These are phyloP conservation scores for Ischnus inquisitorius DNA, from an alignment of 2,888 invertebrate genomes.

Conservation along the genomic window DNA sequence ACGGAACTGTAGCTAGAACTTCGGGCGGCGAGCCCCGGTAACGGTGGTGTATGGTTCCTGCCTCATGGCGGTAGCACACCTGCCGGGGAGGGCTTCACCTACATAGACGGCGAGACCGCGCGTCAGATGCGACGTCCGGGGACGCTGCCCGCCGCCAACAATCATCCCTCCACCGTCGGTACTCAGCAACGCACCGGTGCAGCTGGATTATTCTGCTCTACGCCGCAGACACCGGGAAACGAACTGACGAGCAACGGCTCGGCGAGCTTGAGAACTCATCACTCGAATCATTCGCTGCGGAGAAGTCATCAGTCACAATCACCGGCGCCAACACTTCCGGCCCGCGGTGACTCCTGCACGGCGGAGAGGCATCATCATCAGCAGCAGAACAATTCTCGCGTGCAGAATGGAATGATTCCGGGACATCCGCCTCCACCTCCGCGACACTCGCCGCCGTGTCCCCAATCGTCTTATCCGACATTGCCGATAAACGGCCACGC, in stretches of 20 bases:
- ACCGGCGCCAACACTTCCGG: conserved; percentile 74
- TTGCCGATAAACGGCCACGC: conserved; percentile 82
- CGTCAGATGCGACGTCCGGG: conserved; percentile 86
- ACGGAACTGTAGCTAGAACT: conserved; percentile 98
- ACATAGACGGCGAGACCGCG: conserved; percentile 90
- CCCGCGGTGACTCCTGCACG: conserved; percentile 75
- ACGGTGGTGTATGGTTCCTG: conserved; percentile 91
- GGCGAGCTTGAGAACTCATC: conserved; percentile 69
- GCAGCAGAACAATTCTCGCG: conserved; percentile 62
- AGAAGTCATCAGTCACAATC: conserved; percentile 64
- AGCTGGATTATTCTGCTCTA: conserved; percentile 61
- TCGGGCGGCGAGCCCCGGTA: conserved; percentile 91
- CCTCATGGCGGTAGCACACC: conserved; percentile 88
- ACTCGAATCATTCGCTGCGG: conserved; percentile 77
- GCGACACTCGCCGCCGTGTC: conserved; percentile 72
- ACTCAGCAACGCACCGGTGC: conserved; percentile 64
- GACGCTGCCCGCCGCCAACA: conserved; percentile 81
- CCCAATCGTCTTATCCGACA: conserved; percentile 80
- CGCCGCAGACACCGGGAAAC: conserved; percentile 50
- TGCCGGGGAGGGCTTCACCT: conserved; percentile 91
- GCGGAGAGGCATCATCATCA: conserved; percentile 63
- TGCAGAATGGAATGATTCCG: conserved; percentile 67
- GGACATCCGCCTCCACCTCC: conserved; percentile 67
- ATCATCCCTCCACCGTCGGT: conserved; percentile 65
- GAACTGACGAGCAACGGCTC: conserved; percentile 58